These are phyloP conservation scores for Onchidella celtica DNA, from an alignment of 2,888 invertebrate genomes.

Conservation along the genomic window DNA sequence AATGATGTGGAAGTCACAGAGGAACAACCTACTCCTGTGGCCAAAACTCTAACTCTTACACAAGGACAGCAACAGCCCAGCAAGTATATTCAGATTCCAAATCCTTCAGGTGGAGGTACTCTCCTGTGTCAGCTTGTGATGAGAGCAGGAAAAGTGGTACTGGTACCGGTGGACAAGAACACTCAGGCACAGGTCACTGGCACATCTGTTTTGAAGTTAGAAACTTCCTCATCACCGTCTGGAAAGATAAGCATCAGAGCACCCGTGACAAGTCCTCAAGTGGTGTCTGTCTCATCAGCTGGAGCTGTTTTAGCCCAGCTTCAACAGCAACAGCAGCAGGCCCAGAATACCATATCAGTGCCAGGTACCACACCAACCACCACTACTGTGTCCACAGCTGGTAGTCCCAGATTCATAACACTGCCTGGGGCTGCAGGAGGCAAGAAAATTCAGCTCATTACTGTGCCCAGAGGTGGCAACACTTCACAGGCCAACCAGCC, in stretches of 20 bases:
- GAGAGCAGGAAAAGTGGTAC: slow-evolving; percentile 36
- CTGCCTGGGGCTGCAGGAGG: slow-evolving; percentile 27
- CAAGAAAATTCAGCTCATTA: slow-evolving; percentile 30
- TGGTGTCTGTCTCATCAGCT: background rate
- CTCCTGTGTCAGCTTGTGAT: slow-evolving; percentile 30
- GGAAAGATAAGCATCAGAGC: slow-evolving; percentile 24
- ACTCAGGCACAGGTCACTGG: slow-evolving; percentile 11
- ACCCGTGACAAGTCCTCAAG: background rate
- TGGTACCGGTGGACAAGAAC: slow-evolving; percentile 38
- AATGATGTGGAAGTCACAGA: background rate
- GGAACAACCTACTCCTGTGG: background rate
- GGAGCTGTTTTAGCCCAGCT: slow-evolving; percentile 15
- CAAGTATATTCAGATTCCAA: slow-evolving; percentile 34
- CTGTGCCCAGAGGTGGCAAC: slow-evolving; percentile 6
- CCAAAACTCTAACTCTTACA: background rate
- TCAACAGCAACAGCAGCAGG: slow-evolving; percentile 14
- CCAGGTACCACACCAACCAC: background rate
- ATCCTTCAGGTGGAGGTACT: slow-evolving; percentile 25
- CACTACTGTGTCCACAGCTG: background rate
- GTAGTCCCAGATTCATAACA: slow-evolving; percentile 3
- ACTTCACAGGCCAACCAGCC: background rate
- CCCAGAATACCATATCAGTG: background rate
- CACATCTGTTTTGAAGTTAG: slow-evolving; percentile 18
- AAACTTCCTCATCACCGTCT: background rate
- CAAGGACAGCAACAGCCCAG: background rate